Base-by-base conservation (phyloP, 2,797 vertebrate genomes). In the Sibirionetta formosa region DNA sequence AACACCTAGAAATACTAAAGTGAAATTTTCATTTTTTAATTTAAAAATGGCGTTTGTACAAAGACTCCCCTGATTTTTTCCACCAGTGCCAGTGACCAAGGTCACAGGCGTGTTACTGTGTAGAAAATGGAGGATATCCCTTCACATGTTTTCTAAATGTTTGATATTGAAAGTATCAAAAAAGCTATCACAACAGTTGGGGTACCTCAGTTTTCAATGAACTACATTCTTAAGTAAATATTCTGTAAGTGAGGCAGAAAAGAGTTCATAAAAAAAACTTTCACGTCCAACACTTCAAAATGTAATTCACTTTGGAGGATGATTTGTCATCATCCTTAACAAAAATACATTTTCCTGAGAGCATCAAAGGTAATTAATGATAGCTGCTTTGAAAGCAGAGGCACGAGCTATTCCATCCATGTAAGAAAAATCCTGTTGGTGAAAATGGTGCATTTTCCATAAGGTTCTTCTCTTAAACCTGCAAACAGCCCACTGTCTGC, bases 161-260 rank as follows among this genome's bases (percentile, higher is more conserved):
- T 76, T 64, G 40, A 24, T n/a, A 66, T 1, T 48, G 58, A 94
- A 91, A 91, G 31, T 36, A 90, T 72, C 44, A 88, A 88, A 91
- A 95, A 87, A 81, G 57, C 19, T 27, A 78, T 36, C 35, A 19
- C 66, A 58, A 10, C 15, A 73, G 80, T 18, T 51, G 14, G 9
- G 22, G 70, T 71, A 44, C 22, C 69, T 31, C 44, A 65, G 42
- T 57, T 86, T 93, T 76, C 57, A 48, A 51, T 64, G 78, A 78
- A 58, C 46, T 27, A 20, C 26, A 22, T 60, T 77, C 53, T 83
- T 60, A 66, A 64, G 65, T 64, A 15, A 68, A 71, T 31, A 86
- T n/a, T 88, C 53, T 60, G 17, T 56, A 75, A 42, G 54, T 33
- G 77, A 65, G 0, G 3, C 61, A 44, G 42, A 56, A 29, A 65